Base-by-base conservation (phyloP, 2,797 vertebrate genomes). In the Hypotaenidia philippensis region DNA sequence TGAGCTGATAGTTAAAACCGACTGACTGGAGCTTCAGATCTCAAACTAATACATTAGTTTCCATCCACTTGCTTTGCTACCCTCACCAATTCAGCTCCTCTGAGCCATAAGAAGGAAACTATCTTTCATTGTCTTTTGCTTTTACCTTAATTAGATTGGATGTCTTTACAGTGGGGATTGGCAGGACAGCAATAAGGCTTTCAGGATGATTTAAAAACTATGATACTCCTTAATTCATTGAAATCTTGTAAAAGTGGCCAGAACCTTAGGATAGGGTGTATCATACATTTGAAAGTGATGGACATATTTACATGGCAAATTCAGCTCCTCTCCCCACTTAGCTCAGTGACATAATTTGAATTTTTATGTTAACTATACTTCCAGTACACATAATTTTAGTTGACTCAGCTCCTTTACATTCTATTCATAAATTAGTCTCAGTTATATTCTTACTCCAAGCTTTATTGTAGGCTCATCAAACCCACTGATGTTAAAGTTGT, bases 401-500 rank as follows among this genome's bases (percentile, higher is more conserved):
- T 56, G 45, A 71, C 18, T 55, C 25, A 72, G 20, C n/a, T 66
- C 34, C 55, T 52, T 92, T 55, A 44, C 19, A 32, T 36, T 75
- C 63, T 90, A 36, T 36, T 52, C 20, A 22, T 25, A 74, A 77
- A 10, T 19, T 2, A 36, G 32, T 49, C 79, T 75, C 22, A 69
- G 50, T 40, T 70, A 85, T 76, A 36, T 81, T 92, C 97, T 98
- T 99, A 99, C 99, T 96, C 94, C 96, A 94, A 97, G 95, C 63
- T 96, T 98, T 96, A 98, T 96, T 82, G 98, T 95, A 92, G 98
- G 96, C 68, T 99, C 98, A 87, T 96, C 68, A 78, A 86, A 83
- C 50, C 96, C 97, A 61, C 89, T 98, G 93, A 96, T 55, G n/a
- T 85, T 97, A 83, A 99, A 99, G 92, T 97, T 97, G 98, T 99